Conservation (phyloP, 2,113 vertebrate genomes). For the Tachycineta bicolor region DNA sequence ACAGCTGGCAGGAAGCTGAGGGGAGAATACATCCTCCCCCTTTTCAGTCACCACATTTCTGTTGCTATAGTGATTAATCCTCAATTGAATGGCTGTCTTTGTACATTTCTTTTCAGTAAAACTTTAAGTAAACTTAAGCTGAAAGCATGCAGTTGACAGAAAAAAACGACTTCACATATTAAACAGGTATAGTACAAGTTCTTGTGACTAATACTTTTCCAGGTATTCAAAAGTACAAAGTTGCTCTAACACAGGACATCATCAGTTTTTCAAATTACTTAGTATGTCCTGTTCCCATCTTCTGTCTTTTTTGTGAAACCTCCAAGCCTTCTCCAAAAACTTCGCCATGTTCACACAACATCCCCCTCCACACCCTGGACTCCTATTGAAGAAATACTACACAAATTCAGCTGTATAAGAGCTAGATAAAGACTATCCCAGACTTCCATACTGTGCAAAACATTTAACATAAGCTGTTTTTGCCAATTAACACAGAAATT, state of each 20-base stretch:
- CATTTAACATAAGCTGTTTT: background rate
- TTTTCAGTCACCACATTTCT: constrained; percentile 73
- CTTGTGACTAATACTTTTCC: constrained; percentile 46
- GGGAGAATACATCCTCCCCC: constrained; percentile 76
- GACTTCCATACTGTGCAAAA: background rate
- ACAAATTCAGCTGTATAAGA: background rate
- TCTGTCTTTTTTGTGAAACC: background rate
- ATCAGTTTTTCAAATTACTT: constrained; percentile 36
- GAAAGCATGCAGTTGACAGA: constrained; percentile 70
- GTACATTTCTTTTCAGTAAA: constrained; percentile 80
- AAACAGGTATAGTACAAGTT: constrained; percentile 63
- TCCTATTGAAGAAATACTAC: background rate
- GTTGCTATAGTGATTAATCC: constrained; percentile 83
- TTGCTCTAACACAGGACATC: background rate
- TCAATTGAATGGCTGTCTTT: constrained; percentile 81
- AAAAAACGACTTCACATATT: constrained; percentile 4
- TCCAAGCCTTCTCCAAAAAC: background rate
- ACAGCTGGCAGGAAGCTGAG: constrained; percentile 83
- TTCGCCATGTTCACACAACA: background rate
- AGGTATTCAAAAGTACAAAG: constrained; percentile 46
- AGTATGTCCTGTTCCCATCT: constrained; percentile 3
- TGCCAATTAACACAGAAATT: constrained; percentile 47
- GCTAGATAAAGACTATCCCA: background rate
- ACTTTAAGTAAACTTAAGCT: constrained; percentile 77
- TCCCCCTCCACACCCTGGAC: background rate